Percentiles rank a stretch among this genome's conserved stretches.
Evolutionary conservation across 1,140 invertebrate species (phyloP).

Genomic region (Ericerus pela): DNA sequence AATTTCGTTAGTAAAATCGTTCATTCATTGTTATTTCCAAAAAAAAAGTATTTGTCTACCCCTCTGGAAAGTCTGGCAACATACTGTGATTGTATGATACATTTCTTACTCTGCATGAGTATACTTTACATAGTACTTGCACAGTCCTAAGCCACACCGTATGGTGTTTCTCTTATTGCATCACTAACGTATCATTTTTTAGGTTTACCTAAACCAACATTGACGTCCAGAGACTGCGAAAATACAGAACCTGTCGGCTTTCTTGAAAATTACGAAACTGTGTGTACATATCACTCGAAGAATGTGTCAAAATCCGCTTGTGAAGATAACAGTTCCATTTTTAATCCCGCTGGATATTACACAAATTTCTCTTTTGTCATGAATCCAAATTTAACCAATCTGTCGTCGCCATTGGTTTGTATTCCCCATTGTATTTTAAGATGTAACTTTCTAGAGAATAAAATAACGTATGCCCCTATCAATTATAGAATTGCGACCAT

Average conservation of each 20-base stretch:
- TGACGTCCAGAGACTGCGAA: slow-evolving; percentile 6
- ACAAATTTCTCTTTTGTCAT: not conserved
- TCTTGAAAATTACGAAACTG: slow-evolving; percentile 9
- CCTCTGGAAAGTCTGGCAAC: no score
- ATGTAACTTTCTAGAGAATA: not conserved
- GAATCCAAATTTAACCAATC: not conserved
- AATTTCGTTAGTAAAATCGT: not conserved
- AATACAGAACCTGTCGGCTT: slow-evolving; percentile 4
- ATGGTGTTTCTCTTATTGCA: no score
- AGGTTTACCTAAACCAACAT: not conserved
- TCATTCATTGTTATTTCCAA: no score
- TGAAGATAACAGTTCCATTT: not conserved
- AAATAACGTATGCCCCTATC: not conserved
- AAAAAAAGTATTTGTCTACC: not conserved
- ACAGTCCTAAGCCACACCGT: not conserved
- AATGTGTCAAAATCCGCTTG: not conserved
- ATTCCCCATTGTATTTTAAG: no score
- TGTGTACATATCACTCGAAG: not conserved
- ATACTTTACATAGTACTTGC: not conserved
- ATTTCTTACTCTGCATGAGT: no score
- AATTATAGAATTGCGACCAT: not conserved
- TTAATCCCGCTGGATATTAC: not conserved
- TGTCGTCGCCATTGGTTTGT: no score
- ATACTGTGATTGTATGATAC: no score
- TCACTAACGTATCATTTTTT: no score